These are phyloP conservation scores for Hippocampus mohnikei DNA, from an alignment of 2,113 vertebrate genomes.

Conservation along the genomic window DNA sequence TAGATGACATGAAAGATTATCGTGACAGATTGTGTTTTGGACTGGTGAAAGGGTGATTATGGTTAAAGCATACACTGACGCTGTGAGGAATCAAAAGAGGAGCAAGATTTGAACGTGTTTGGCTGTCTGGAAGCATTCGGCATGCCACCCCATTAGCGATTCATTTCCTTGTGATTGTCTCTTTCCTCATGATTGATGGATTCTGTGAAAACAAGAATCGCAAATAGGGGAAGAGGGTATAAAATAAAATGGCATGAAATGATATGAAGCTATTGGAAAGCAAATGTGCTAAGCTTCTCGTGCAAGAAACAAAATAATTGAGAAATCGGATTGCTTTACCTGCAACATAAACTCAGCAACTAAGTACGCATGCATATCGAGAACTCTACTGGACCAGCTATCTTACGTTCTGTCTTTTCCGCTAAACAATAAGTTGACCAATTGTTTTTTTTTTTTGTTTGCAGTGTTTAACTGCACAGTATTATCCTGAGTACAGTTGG, in stretches of 20 bases:
- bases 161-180: slow-evolving; percentile 50
- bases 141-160: slow-evolving; percentile 28
- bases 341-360: background rate
- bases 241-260: slow-evolving; percentile 20
- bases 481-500: background rate
- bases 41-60: slow-evolving; percentile 30
- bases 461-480: background rate
- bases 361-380: background rate
- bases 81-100: slow-evolving; percentile 22
- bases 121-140: slow-evolving; percentile 26
- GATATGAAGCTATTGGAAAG: slow-evolving; percentile 7
- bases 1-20: slow-evolving; percentile 59
- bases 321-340: background rate
- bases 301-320: background rate
- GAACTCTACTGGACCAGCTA: background rate
- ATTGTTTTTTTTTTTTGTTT: background rate
- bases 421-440: background rate
- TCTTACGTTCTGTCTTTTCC: background rate
- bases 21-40: slow-evolving; percentile 68
- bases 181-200: slow-evolving; percentile 58
- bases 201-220: slow-evolving; percentile 43
- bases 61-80: slow-evolving; percentile 37
- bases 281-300: slow-evolving; percentile 1
- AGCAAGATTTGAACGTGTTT: slow-evolving; percentile 33
- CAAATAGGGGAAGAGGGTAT: slow-evolving; percentile 26